These are phyloP conservation scores for Synchiropus splendidus DNA, from an alignment of 2,113 vertebrate species.

Conservation along the genomic window DNA sequence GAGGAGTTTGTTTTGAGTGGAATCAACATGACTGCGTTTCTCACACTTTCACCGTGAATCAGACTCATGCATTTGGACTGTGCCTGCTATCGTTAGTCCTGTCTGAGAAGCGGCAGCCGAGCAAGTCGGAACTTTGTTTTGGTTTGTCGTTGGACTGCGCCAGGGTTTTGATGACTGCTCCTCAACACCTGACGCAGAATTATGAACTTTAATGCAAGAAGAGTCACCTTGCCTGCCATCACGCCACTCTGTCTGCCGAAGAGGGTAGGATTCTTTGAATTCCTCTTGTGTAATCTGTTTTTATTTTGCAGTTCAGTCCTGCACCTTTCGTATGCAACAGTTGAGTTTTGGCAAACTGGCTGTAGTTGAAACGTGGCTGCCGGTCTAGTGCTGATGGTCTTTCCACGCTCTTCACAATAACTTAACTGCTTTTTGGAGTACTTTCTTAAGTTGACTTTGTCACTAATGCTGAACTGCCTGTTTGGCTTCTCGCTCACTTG, in stretches of 20 bases:
- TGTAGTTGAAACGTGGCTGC: too few relatives aligned
- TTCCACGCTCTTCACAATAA: too few relatives aligned
- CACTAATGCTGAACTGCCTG: too few relatives aligned
- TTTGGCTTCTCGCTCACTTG: too few relatives aligned
- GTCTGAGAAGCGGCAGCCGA: too few relatives aligned
- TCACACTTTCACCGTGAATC: constrained; percentile 49
- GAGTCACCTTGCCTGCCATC: constrained; percentile 83
- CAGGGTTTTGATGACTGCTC: constrained; percentile 33
- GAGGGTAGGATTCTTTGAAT: constrained; percentile 70
- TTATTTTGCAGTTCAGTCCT: neutral
- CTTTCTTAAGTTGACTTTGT: too few relatives aligned
- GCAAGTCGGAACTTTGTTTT: too few relatives aligned
- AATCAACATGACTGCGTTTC: constrained; percentile 62
- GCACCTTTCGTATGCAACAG: too few relatives aligned
- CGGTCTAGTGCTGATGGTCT: too few relatives aligned
- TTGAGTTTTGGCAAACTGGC: too few relatives aligned
- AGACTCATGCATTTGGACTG: constrained; percentile 5
- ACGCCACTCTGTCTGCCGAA: constrained; percentile 82
- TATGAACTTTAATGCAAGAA: constrained; percentile 85
- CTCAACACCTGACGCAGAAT: constrained; percentile 46
- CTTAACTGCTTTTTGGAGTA: too few relatives aligned
- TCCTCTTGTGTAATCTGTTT: neutral
- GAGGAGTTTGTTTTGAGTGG: constrained; percentile 66
- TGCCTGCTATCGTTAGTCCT: neutral
- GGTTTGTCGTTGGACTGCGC: constrained; percentile 25